These are phyloP conservation scores for Lepilemur ruficaudatus DNA, from an alignment of 2,797 vertebrate species.

Conservation along the genomic window DNA sequence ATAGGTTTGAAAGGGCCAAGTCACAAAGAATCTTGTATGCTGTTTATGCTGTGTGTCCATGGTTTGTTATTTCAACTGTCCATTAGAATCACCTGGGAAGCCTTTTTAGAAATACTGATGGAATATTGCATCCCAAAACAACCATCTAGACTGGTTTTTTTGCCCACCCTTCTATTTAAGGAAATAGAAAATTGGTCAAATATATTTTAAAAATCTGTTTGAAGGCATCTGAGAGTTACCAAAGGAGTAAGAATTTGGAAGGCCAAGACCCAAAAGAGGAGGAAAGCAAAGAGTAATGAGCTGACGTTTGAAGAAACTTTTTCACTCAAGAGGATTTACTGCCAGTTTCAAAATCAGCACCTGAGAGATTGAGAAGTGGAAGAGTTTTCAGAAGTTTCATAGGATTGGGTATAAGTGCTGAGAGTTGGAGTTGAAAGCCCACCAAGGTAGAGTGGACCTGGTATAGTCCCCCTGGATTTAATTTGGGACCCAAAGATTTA, in stretches of 20 bases:
- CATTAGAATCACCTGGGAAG: not conserved
- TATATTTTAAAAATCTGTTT: not conserved
- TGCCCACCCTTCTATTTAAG: not conserved
- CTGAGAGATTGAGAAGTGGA: not conserved
- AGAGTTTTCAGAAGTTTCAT: not conserved
- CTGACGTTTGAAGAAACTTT: not conserved
- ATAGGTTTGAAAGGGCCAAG: not conserved
- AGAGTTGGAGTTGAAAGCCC: not conserved
- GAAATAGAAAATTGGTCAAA: slow-evolving; percentile 8
- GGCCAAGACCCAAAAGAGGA: not conserved
- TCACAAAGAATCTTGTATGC: not conserved
- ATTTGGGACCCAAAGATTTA: not conserved
- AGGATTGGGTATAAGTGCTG: not conserved
- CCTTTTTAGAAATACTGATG: not conserved
- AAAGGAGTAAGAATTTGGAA: not conserved
- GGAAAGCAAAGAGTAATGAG: not conserved
- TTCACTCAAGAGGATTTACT: not conserved
- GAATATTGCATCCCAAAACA: not conserved
- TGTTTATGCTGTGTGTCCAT: not conserved
- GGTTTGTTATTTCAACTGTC: not conserved
- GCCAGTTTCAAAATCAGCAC: not conserved
- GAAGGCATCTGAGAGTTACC: not conserved
- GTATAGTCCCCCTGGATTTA: not conserved
- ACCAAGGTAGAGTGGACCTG: not conserved
- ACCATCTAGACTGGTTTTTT: not conserved